A percentile compares a stretch with the other conserved stretches of the same genome.
These are phyloP conservation scores for Cancer borealis DNA, from an alignment of 2,888 invertebrate species.

Conservation along the genomic window DNA sequence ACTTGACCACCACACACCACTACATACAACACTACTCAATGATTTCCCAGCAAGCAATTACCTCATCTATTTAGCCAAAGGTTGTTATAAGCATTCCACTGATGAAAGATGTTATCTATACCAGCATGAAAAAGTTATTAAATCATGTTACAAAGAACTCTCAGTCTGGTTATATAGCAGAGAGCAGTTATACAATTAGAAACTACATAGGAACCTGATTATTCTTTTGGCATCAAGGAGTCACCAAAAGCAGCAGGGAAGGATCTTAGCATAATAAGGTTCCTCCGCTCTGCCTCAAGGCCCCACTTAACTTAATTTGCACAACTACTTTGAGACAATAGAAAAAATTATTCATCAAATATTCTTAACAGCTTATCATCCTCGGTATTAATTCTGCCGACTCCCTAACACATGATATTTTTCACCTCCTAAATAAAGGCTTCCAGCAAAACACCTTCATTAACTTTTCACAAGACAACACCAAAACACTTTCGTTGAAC, in stretches of 20 bases:
- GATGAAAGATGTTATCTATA: background rate
- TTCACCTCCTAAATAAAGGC: background rate
- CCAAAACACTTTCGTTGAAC: background rate
- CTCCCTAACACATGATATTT: background rate
- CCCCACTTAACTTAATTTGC: background rate
- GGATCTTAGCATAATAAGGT: background rate
- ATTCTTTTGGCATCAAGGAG: background rate
- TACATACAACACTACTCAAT: background rate
- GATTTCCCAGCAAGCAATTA: background rate
- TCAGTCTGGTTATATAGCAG: background rate
- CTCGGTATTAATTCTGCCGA: background rate
- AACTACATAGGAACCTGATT: conserved; percentile 13
- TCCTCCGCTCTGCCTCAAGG: background rate
- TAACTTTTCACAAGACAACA: background rate
- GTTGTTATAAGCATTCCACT: background rate
- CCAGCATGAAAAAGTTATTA: background rate
- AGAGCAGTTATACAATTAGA: background rate
- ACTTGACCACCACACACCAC: background rate
- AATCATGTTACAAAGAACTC: background rate
- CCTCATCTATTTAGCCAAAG: background rate
- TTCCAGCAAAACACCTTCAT: background rate
- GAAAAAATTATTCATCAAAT: background rate
- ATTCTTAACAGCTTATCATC: background rate
- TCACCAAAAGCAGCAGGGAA: background rate
- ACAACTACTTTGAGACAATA: background rate